Percentiles rank a stretch among this genome's conserved stretches.
These are phyloP conservation scores for Polydrusus tereticollis DNA, from an alignment of 2,888 invertebrate species.

Conservation along the genomic window DNA sequence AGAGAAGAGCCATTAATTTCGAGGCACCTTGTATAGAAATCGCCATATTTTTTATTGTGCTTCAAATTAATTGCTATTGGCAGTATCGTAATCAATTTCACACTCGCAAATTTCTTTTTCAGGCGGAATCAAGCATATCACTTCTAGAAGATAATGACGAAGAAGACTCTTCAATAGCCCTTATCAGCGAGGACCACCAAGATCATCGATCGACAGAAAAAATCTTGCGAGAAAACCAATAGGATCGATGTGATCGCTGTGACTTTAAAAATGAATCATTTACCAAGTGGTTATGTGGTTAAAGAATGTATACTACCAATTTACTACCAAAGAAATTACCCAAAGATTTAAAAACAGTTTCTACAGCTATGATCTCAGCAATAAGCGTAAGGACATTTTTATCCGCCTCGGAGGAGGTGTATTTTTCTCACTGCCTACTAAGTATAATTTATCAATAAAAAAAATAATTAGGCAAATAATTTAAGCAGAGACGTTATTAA, in stretches of 20 bases:
- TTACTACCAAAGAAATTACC: conserved; percentile 11
- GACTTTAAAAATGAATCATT: neutral
- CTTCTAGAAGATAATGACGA: conserved; percentile 59
- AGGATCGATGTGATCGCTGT: neutral
- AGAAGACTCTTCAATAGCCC: conserved; percentile 52
- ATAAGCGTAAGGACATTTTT: conserved; percentile 52
- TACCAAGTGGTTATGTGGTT: too few species aligned
- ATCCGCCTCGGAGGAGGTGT: conserved; percentile 2
- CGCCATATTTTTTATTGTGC: too few species aligned
- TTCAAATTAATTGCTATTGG: too few species aligned
- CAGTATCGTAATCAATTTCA: too few species aligned
- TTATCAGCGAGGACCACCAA: conserved; percentile 51
- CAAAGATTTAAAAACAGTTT: conserved; percentile 6
- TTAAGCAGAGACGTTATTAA: conserved; percentile 33
- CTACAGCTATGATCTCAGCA: conserved; percentile 58
- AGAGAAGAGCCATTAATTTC: too few species aligned
- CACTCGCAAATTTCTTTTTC: neutral
- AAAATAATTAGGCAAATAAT: conserved; percentile 54
- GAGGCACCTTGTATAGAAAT: too few species aligned
- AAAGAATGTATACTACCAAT: neutral
- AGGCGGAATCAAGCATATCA: conserved; percentile 65
- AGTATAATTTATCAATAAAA: conserved; percentile 47
- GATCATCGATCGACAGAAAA: neutral
- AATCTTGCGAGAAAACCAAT: neutral
- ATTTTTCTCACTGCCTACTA: conserved; percentile 57